A percentile compares a stretch with the other conserved stretches of the same genome.
Conservation (phyloP, 2,797 vertebrate genomes). For the Diglossa cyanea region DNA sequence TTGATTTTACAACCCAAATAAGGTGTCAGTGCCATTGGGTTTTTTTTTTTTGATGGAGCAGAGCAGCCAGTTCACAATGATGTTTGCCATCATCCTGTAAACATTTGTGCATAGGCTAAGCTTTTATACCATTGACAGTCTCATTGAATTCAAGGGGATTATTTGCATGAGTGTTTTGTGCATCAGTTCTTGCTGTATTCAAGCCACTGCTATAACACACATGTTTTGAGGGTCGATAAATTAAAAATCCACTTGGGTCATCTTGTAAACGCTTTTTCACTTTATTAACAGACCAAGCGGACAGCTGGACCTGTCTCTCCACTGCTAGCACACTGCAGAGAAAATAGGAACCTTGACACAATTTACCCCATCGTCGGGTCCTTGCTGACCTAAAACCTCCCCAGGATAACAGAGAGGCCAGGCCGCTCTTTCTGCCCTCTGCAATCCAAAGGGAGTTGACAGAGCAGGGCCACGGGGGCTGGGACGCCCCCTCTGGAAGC, state of each 20-base stretch:
- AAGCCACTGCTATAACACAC: fast-evolving
- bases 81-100: fast-evolving
- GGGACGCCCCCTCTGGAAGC: not conserved
- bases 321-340: fast-evolving
- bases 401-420: not conserved
- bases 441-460: fast-evolving
- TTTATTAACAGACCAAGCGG: not conserved
- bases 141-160: not conserved
- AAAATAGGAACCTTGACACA: fast-evolving
- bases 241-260: not conserved
- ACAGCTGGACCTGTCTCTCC: not conserved
- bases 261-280: not conserved
- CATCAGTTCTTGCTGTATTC: not conserved
- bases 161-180: not conserved
- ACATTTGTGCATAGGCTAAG: not conserved
- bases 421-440: fast-evolving
- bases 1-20: not conserved
- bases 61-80: not conserved
- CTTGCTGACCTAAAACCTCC: not conserved
- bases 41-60: not conserved
- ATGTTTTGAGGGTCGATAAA: not conserved
- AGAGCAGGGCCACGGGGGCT: no score
- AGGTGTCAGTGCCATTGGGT: fast-evolving
- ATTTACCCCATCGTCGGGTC: not conserved
- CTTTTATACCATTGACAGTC: not conserved